A percentile compares a stretch with the other conserved stretches of the same genome.
phyloP scores from a whole-genome alignment of 1,140 invertebrate species.

The Hylyphantes graminicola region DNA sequence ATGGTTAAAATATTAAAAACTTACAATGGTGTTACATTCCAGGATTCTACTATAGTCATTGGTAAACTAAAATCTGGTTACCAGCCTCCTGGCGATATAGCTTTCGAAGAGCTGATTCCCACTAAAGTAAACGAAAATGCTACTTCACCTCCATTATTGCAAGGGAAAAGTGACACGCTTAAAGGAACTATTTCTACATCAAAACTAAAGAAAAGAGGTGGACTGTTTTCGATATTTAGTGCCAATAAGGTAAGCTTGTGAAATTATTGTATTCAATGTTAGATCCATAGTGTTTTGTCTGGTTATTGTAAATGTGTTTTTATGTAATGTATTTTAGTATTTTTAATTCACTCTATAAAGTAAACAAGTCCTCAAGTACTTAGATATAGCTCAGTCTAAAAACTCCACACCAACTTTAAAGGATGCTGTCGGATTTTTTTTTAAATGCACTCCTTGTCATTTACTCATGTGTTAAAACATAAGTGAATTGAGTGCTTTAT shows the following conservation, averaged over 20 bases:
- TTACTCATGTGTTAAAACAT: too few species aligned
- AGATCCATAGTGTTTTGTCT: not conserved
- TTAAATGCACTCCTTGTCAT: too few species aligned
- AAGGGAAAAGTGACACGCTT: conserved; percentile 72
- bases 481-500: too few species aligned
- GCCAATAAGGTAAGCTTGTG: conserved; percentile 86
- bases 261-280: not conserved
- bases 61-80: conserved; percentile 96
- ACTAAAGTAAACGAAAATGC: conserved; percentile 41
- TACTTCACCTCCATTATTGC: conserved; percentile 40
- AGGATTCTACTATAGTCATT: conserved; percentile 90
- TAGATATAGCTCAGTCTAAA: too few species aligned
- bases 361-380: too few species aligned
- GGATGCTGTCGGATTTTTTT: too few species aligned
- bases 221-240: conserved; percentile 90
- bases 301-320: not conserved
- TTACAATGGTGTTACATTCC: conserved; percentile 62
- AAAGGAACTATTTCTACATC: conserved; percentile 86
- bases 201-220: conserved; percentile 86
- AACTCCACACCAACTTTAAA: too few species aligned
- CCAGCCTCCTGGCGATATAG: conserved; percentile 89
- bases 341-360: too few species aligned
- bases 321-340: not conserved
- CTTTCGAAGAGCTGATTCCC: conserved; percentile 88
- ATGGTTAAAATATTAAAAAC: not conserved